Base-by-base conservation (phyloP, 2,113 vertebrate species). In the Carollia perspicillata region DNA sequence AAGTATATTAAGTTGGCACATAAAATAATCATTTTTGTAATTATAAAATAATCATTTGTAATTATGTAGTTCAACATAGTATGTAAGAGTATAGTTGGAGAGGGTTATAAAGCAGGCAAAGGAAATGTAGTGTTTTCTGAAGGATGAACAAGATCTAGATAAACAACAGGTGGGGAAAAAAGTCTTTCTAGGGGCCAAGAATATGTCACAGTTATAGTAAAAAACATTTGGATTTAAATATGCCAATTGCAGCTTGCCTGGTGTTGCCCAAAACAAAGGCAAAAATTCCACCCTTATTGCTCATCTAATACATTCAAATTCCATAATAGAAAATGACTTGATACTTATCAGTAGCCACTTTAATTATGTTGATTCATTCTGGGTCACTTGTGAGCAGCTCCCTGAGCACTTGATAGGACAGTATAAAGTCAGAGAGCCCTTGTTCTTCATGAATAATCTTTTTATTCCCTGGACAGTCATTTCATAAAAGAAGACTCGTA, bases 331-430 rank as follows among this genome's bases (percentile, higher is more conserved):
- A 95, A 53, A 95, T 85, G 9, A 60, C 18, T 89, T 53, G 30
- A 13, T 95, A 71, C 33, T 94, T 85, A 83, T 69, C 72, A 69
- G 20, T 58, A 90, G 40, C 44, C 74, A 11, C 14, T 42, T 89
- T 96, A 80, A 81, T 95, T 97, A 81, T 0, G 23, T 94, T 96
- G 92, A 58, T 55, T 93, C 66, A 81, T 71, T 88, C 69, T 69
- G 6, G 60, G 83, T 92, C 69, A 94, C 51, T 89, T 88, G 23
- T 47, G 35, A 89, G 80, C 58, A 79, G 58, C 3, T 87, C 13
- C 85, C 42, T 6, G 20, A 20, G 14, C 58, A 90, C 94, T 96
- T 90, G 37, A 69, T 35, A 88, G 49, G 37, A 79, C 53, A 89
- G 4, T 69, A 35, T 83, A 65, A 95, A 96, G 37, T 95, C 77